Percentiles rank a stretch among this genome's conserved stretches.
Conservation (phyloP, 1,140 invertebrate species). For the Maconellicoccus hirsutus region DNA sequence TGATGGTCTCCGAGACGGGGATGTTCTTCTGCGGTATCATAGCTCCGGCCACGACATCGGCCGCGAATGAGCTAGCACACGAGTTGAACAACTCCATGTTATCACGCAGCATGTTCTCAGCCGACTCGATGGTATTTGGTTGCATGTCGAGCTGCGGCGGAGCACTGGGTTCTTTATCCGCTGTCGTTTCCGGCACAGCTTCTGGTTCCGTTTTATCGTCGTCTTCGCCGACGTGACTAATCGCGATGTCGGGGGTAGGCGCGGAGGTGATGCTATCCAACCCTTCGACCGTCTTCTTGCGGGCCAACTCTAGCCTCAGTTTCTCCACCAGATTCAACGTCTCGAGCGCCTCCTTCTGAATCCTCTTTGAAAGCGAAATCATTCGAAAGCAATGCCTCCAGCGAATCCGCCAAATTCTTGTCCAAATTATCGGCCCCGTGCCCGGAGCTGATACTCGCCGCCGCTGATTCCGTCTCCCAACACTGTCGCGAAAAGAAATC, state of each 20-base stretch:
- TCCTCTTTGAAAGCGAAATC: slow-evolving; percentile 54
- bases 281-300: slow-evolving; percentile 41
- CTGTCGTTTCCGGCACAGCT: too few species aligned
- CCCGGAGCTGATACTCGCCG: not conserved
- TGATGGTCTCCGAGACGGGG: not conserved
- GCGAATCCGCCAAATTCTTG: not conserved
- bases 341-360: slow-evolving; percentile 62
- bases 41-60: not conserved
- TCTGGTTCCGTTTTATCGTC: slow-evolving; percentile 6
- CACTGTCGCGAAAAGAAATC: not conserved
- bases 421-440: not conserved
- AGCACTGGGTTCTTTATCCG: not conserved
- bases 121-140: too few species aligned
- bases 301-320: slow-evolving; percentile 51
- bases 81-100: not conserved
- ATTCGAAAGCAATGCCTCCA: slow-evolving; percentile 37
- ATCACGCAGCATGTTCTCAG: not conserved
- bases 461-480: not conserved
- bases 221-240: not conserved
- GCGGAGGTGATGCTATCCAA: not conserved
- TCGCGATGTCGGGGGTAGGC: not conserved
- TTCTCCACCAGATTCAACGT: slow-evolving; percentile 67
- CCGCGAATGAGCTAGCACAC: not conserved
- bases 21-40: not conserved
- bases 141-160: not conserved